Evolutionary conservation across 2,888 invertebrate species (phyloP).

Genomic region (Aromia moschata): DNA sequence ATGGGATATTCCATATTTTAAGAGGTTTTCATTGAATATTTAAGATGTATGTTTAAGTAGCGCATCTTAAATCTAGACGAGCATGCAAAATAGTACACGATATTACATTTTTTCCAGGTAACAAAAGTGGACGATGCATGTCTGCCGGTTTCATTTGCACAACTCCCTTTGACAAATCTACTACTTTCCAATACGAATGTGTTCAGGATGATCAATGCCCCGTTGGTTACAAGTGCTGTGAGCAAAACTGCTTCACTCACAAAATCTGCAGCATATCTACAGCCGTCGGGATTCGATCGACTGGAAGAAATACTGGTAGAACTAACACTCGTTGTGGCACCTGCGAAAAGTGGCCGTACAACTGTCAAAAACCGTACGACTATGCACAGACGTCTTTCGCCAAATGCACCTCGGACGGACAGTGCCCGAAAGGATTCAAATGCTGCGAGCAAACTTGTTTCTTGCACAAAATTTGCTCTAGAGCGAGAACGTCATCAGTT

Average conservation of each 20-base stretch:
- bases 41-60: too few species aligned
- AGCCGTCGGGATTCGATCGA: too few species aligned
- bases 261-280: conserved; percentile 28
- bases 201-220: conserved; percentile 31
- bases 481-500: too few species aligned
- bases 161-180: conserved; percentile 18
- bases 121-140: conserved; percentile 14
- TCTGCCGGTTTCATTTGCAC: conserved; percentile 29
- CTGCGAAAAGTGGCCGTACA: conserved; percentile 30
- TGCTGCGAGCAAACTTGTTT: conserved; percentile 36
- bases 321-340: conserved; percentile 4
- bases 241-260: conserved; percentile 33
- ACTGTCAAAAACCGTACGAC: conserved; percentile 21
- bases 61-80: too few species aligned
- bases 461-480: conserved; percentile 35
- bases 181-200: conserved; percentile 35
- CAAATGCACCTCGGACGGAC: conserved; percentile 28
- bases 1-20: too few species aligned
- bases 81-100: too few species aligned
- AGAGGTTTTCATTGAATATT: too few species aligned
- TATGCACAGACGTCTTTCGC: conserved; percentile 16
- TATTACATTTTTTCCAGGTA: conserved; percentile 16
- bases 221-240: conserved; percentile 29
- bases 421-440: conserved; percentile 30
- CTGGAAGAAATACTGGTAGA: too few species aligned